Conservation (phyloP, 2,113 vertebrate genomes). For the Stercorarius parasiticus region DNA sequence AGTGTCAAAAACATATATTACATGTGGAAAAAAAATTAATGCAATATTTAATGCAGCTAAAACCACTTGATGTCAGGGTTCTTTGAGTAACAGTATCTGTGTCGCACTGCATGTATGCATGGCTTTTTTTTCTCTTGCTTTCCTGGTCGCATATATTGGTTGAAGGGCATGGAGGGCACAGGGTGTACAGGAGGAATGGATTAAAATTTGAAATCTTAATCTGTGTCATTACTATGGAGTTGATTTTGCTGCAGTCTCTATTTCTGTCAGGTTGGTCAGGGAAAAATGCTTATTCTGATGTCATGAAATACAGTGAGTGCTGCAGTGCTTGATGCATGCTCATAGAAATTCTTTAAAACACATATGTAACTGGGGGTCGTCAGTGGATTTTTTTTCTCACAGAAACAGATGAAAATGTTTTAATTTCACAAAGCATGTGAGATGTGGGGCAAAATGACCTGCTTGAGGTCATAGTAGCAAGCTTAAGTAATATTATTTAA, state of each 20-base stretch:
- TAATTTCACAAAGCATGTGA: neutral
- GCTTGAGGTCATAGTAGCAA: neutral
- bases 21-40: neutral
- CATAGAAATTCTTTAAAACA: neutral
- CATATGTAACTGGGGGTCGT: neutral
- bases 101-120: neutral
- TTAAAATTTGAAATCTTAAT: conserved; percentile 14
- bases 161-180: neutral
- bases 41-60: neutral
- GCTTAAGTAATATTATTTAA: neutral
- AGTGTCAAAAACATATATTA: neutral
- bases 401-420: neutral
- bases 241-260: neutral
- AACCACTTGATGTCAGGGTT: neutral
- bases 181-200: neutral
- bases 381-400: neutral
- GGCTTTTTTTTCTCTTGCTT: neutral
- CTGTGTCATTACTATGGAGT: neutral
- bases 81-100: neutral
- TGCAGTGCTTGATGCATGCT: neutral
- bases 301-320: neutral
- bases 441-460: neutral
- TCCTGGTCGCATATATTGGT: neutral
- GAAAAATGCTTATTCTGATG: neutral
- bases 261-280: neutral